phyloP scores from a whole-genome alignment of 2,113 vertebrate genomes.

The Pluvianellus socialis region DNA sequence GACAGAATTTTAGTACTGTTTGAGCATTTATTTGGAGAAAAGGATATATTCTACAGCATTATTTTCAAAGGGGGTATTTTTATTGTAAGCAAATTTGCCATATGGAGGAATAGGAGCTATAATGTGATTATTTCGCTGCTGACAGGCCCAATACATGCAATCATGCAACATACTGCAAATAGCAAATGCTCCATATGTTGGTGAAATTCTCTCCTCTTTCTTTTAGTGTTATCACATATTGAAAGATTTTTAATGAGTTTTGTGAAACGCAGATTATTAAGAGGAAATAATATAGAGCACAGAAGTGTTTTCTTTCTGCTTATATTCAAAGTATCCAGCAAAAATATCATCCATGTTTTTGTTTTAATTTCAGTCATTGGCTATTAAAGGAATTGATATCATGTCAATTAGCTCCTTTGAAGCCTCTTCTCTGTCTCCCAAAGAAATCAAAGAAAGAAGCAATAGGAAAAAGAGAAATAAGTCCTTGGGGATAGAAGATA shows the following conservation, averaged over 20 bases:
- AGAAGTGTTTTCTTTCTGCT: not conserved
- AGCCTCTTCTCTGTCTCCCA: constrained; percentile 74
- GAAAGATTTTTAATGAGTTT: not conserved
- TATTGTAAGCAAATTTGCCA: not conserved
- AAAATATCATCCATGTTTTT: not conserved
- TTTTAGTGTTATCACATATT: not conserved
- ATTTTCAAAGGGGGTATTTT: not conserved
- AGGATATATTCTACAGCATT: not conserved
- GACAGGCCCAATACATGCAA: not conserved
- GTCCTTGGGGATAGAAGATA: constrained; percentile 74
- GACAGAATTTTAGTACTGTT: not conserved
- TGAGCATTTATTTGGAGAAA: not conserved
- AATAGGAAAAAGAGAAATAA: constrained; percentile 75
- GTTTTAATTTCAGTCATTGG: constrained; percentile 67
- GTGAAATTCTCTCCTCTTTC: not conserved
- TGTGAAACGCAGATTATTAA: not conserved
- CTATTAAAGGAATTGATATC: constrained; percentile 77
- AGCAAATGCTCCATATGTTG: not conserved
- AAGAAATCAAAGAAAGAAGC: constrained; percentile 73
- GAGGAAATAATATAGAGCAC: not conserved
- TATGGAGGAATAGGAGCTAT: not conserved
- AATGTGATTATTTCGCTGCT: not conserved
- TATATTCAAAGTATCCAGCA: not conserved
- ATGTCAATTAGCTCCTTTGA: constrained; percentile 76
- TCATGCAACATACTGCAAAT: not conserved